Evolutionary conservation across 2,888 invertebrate species (phyloP), one percentile per base, ranked within the genome.

Genomic region (Poecilus cupreus): DNA sequence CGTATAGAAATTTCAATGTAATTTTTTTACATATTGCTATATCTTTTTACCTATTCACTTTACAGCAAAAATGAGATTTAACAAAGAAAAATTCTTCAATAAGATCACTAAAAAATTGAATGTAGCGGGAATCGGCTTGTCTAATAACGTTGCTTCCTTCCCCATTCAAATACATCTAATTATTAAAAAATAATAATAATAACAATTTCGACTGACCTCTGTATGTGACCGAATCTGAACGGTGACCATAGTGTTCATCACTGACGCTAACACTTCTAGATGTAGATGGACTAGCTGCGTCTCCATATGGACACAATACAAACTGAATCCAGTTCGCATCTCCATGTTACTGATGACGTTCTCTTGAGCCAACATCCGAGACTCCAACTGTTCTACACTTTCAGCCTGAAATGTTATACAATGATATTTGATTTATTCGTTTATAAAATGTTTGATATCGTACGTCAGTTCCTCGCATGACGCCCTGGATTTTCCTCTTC

Each of bases 221-320:
- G 90, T 89, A 86, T 92, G 91, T 5, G 91, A 90, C 37, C 89
- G 88, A 32, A 91, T 90, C 85, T 91, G 91, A 24, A 92, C 90
- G 76, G 89, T 90, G 3, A 92, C 91, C 82, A 93, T 89, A 83
- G 91, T 91, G 83, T 91, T 90, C 54, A 93, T 86, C 82, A 93
- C 92, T 1, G 91, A 89, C 0, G 92, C 91, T 22, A 93, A 88
- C 51, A 92, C 91, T 85, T 92, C 92, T 80, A 93, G 88, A 87
- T 93, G 92, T 2, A 91, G 90, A 84, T 92, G 92, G 3, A 92
- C 92, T 46, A 93, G 87, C 84, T 92, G 92, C 0, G 93, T 93
- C 85, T 93, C 93, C 90, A 92, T 90, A 84, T 92, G 91, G 16
- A 93, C 90, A 86, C 93, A 93, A 85, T 92, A 91, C 57, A 93